A percentile compares a stretch with the other conserved stretches of the same genome.
Evolutionary conservation across 2,888 invertebrate species (phyloP).

Genomic region (Morpho helenor): DNA sequence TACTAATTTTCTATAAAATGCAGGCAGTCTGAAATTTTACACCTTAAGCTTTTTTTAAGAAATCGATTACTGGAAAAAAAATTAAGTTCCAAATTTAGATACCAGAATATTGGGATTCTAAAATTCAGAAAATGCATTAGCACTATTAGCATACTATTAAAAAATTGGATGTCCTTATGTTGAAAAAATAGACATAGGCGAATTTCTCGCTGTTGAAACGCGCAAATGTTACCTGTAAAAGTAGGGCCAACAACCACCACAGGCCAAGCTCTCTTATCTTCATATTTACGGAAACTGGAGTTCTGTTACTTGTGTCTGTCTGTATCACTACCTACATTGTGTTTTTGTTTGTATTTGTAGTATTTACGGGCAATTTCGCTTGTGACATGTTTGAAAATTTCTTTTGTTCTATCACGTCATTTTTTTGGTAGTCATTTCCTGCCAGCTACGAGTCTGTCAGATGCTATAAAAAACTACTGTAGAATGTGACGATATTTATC

Average conservation of each 20-base stretch:
- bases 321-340: constrained; percentile 40
- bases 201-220: too few species aligned
- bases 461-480: not conserved
- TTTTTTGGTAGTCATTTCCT: constrained; percentile 11
- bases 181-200: too few species aligned
- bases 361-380: constrained; percentile 48
- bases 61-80: too few species aligned
- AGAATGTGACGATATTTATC: too few species aligned
- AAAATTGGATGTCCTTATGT: too few species aligned
- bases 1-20: too few species aligned
- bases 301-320: constrained; percentile 9
- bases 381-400: constrained; percentile 47
- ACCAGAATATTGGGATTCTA: too few species aligned
- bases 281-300: constrained; percentile 35
- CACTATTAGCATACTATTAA: too few species aligned
- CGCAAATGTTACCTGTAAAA: constrained; percentile 49
- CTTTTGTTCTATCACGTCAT: constrained; percentile 47
- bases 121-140: too few species aligned
- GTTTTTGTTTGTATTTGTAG: constrained; percentile 32
- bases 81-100: too few species aligned
- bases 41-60: too few species aligned
- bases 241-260: constrained; percentile 53
- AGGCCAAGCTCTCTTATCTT: constrained; percentile 39
- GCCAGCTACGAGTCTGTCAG: not conserved
- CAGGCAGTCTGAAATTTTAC: too few species aligned